Percentiles rank a stretch among this genome's conserved stretches.
These are phyloP conservation scores for Philonicus albiceps DNA, from an alignment of 2,888 invertebrate genomes.

Conservation along the genomic window DNA sequence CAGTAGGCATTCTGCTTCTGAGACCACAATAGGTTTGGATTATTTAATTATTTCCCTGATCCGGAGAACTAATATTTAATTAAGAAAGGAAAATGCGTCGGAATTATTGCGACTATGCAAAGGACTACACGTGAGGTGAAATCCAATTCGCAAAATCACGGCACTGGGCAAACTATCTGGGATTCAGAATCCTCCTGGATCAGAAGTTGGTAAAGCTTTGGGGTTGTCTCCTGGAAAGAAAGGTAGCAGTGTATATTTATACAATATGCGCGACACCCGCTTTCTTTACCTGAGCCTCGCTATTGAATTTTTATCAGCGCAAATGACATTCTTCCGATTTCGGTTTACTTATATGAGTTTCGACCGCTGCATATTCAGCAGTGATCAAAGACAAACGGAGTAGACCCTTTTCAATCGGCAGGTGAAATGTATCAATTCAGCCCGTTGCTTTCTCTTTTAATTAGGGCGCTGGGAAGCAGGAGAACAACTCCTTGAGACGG, in stretches of 20 bases:
- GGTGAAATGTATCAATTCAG: conserved; percentile 25
- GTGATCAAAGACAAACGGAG: neutral
- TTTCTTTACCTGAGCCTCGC: neutral
- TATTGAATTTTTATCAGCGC: conserved; percentile 27
- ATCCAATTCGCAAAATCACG: conserved; percentile 27
- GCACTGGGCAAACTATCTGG: neutral
- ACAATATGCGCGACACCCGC: neutral
- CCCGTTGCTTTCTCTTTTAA: conserved; percentile 8
- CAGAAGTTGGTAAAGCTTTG: neutral
- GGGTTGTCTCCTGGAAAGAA: neutral
- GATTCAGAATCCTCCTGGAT: neutral
- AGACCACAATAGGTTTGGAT: neutral
- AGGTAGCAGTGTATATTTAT: conserved; percentile 17
- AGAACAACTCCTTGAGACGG: neutral
- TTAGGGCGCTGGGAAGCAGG: neutral
- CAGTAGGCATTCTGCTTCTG: neutral
- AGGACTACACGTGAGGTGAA: conserved; percentile 37
- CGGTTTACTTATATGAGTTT: neutral
- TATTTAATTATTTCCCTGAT: conserved; percentile 25
- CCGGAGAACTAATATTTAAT: conserved; percentile 25
- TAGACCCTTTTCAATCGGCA: conserved; percentile 5
- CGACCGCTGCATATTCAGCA: conserved; percentile 12
- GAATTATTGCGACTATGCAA: conserved; percentile 41
- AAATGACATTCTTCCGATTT: neutral
- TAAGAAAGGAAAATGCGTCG: conserved; percentile 17